phyloP scores from a whole-genome alignment of 2,797 vertebrate species.

The Pelobates cultripes region DNA sequence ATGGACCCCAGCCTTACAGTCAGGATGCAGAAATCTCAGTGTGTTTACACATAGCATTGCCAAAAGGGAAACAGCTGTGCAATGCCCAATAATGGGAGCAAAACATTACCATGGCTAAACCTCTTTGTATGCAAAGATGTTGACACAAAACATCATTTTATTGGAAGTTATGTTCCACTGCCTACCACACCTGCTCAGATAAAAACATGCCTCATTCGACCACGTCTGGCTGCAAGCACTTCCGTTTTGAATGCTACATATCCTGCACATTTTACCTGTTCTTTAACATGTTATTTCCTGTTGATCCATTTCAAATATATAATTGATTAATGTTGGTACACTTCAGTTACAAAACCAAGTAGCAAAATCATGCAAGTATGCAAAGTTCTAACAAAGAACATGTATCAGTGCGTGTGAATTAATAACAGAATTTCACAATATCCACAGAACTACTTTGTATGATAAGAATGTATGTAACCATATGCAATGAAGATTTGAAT shows the following conservation, averaged over 20 bases:
- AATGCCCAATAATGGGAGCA: not conserved
- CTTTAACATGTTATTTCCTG: conserved; percentile 27
- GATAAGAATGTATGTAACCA: no score
- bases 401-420: no score
- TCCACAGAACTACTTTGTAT: no score
- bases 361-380: not conserved
- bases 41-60: conserved; percentile 2
- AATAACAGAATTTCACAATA: no score
- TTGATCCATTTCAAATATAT: not conserved
- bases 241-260: not conserved
- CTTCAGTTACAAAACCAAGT: not conserved
- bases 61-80: conserved; percentile 49
- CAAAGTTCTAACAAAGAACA: not conserved
- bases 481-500: no score
- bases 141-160: conserved; percentile 15
- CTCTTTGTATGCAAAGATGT: not conserved
- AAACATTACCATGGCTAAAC: not conserved
- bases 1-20: not conserved
- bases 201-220: conserved; percentile 10
- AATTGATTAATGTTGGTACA: not conserved
- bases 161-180: conserved; percentile 5
- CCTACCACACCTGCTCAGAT: conserved; percentile 14
- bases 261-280: conserved; percentile 4
- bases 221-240: conserved; percentile 8
- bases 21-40: conserved; percentile 19